These are phyloP conservation scores for Microtus pennsylvanicus DNA, from an alignment of 2,113 vertebrate species.

Conservation along the genomic window DNA sequence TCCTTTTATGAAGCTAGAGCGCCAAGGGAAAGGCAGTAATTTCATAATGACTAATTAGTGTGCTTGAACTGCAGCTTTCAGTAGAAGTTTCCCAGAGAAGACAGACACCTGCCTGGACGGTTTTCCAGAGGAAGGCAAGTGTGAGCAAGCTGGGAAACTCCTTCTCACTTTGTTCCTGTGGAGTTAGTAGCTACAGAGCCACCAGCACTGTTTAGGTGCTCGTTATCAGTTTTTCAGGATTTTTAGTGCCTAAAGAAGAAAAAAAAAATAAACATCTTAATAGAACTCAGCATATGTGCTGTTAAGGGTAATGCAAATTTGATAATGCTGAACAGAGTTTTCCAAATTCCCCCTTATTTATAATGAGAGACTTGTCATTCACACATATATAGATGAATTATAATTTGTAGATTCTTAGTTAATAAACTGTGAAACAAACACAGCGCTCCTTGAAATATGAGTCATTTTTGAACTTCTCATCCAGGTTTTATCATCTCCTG, in stretches of 20 bases:
- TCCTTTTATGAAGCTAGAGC: conserved; percentile 47
- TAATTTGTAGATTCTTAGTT: background rate
- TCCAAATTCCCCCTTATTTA: conserved; percentile 26
- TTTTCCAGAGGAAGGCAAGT: conserved; percentile 72
- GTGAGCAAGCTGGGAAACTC: conserved; percentile 50
- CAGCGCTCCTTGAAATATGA: background rate
- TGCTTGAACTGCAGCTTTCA: conserved; percentile 34
- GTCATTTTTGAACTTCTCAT: background rate
- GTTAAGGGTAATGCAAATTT: background rate
- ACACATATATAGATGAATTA: background rate
- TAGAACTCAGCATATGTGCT: background rate
- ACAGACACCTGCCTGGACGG: background rate
- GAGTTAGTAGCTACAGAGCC: background rate
- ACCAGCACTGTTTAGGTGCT: background rate
- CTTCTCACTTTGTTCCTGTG: conserved; percentile 36
- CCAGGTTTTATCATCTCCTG: background rate
- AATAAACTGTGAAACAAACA: conserved; percentile 3
- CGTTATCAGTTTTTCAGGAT: conserved; percentile 42
- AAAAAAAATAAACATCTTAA: background rate
- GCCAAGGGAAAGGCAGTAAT: conserved; percentile 45
- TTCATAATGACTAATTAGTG: conserved; percentile 65
- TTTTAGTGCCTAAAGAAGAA: conserved; percentile 25
- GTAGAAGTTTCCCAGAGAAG: conserved; percentile 70
- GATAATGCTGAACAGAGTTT: background rate
- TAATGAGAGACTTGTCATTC: conserved; percentile 7